Evolutionary conservation across 1,140 invertebrate species (phyloP).

Genomic region (Agrypnia vestita): DNA sequence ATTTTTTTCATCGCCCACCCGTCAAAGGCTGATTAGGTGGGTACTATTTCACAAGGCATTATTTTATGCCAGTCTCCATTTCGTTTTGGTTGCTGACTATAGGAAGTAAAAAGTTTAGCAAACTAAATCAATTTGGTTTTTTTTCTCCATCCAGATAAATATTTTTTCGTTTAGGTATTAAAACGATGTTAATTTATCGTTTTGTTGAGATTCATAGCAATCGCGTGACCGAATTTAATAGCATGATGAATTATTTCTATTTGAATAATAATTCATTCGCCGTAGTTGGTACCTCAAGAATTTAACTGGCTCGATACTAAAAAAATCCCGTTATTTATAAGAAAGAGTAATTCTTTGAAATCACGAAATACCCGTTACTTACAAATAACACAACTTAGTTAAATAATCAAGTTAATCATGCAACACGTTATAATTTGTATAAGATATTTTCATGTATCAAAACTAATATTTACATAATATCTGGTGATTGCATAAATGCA

Average conservation of each 20-base stretch:
- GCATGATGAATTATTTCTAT: conserved; percentile 23
- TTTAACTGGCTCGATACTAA: not conserved
- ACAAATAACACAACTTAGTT: not conserved
- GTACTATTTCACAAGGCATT: conserved; percentile 39
- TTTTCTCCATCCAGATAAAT: no score
- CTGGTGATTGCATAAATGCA: no score
- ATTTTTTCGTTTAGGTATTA: not conserved
- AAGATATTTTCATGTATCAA: no score
- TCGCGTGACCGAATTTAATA: conserved; percentile 5
- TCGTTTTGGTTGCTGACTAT: not conserved
- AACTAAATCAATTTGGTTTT: no score
- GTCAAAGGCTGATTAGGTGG: conserved; percentile 10
- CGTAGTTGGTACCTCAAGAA: conserved; percentile 9
- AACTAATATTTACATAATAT: no score
- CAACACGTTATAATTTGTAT: no score
- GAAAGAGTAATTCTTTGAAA: not conserved
- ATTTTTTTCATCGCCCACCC: conserved; percentile 28
- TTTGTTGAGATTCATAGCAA: not conserved
- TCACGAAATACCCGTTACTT: not conserved
- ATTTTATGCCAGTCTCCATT: not conserved
- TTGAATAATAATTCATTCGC: conserved; percentile 14
- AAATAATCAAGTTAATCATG: no score
- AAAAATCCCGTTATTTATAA: not conserved
- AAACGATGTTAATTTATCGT: not conserved
- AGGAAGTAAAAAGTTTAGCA: no score